Base-by-base conservation (phyloP, 2,113 vertebrate genomes). In the Asarcornis scutulata region DNA sequence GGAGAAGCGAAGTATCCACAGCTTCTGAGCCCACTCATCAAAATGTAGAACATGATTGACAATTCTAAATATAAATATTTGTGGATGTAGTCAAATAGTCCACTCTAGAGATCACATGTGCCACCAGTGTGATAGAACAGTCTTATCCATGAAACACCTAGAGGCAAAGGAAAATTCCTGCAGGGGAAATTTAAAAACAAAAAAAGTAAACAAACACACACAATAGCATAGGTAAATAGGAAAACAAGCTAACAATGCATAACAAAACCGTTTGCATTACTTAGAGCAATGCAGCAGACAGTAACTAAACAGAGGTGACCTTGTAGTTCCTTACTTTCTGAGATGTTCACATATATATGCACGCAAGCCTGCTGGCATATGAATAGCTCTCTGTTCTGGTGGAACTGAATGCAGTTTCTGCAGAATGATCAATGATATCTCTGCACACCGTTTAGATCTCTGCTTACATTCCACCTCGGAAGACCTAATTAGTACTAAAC, bases 131-230 rank as follows among this genome's bases (percentile, higher is more conserved):
- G 63, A 14, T 34, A 69, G 95, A 88, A 83, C 1, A 7, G 18
- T n/a, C 6, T 76, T 52, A 76, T 13, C 27, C 27, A 79, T 75
- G 62, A 71, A 85, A 66, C 13, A 76, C 88, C 75, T 40, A 66
- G 23, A 91, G 58, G 82, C 82, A 91, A 89, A 86, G 73, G 25
- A 73, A 89, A 81, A 85, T 90, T 50, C 64, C 94, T 95, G 67
- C 38, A 86, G 63, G 79, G 26, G 38, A 91, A 68, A 72, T 38
- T 76, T 66, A 66, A 87, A 84, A 89, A 48, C 17, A 91, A 34
- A 34, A 34, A 86, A 26, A 68, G 42, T 26, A 48, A 50, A 23
- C 5, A 44, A 83, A 86, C 40, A 83, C 73, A 10, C 48, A 83
- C 76, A 88, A 12, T 4, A 85, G 71, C 79, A 93, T 58, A 62